phyloP scores from a whole-genome alignment of 2,797 vertebrate genomes.

The Acanthornis magna region DNA sequence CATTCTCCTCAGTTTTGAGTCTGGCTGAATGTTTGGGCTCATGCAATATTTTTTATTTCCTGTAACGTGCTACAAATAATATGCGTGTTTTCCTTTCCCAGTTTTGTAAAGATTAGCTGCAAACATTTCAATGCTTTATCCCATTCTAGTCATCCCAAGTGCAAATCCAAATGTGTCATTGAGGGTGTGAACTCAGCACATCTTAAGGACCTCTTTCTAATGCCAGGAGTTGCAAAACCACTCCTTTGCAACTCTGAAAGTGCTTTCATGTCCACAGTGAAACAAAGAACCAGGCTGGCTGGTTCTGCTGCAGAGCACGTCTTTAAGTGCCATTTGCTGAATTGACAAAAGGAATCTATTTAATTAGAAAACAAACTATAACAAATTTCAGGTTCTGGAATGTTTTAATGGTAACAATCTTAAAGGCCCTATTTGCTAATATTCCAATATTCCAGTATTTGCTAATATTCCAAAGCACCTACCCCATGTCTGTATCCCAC shows the following conservation, averaged over 20 bases:
- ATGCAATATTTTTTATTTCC: background rate
- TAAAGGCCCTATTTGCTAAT: background rate
- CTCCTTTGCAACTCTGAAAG: background rate
- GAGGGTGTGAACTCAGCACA: background rate
- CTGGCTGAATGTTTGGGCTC: background rate
- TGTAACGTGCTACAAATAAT: background rate
- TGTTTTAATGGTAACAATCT: background rate
- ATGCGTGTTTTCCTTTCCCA: fast-evolving
- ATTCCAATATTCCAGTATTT: no score
- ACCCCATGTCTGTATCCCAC: fast-evolving
- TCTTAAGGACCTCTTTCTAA: background rate
- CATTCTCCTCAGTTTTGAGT: background rate
- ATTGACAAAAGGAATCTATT: background rate
- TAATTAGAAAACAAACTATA: background rate
- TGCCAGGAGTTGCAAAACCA: background rate
- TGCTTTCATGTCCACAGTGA: background rate
- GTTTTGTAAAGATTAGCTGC: background rate
- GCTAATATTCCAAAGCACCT: background rate
- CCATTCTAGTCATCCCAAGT: background rate
- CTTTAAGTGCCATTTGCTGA: background rate
- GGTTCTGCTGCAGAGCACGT: background rate
- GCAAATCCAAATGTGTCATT: background rate
- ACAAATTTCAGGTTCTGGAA: background rate
- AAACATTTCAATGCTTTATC: background rate
- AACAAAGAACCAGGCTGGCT: background rate